Percentiles rank a stretch among this genome's conserved stretches.
phyloP scores from a whole-genome alignment of 2,113 vertebrate species.

The Elachura formosa region DNA sequence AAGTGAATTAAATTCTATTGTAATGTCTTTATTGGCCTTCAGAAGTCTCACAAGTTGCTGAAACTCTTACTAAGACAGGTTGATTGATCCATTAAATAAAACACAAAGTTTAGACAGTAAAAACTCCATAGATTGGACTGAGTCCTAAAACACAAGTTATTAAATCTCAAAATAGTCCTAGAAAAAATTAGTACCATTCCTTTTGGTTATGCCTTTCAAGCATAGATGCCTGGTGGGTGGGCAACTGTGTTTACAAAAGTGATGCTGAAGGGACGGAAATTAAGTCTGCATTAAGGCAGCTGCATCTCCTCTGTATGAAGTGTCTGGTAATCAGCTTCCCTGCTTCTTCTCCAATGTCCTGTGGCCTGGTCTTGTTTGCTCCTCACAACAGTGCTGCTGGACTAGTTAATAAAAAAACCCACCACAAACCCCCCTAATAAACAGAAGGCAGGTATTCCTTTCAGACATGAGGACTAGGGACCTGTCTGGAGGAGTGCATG shows the following conservation, averaged over 20 bases:
- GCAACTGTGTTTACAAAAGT: background rate
- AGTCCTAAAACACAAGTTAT: background rate
- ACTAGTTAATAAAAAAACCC: background rate
- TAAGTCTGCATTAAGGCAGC: background rate
- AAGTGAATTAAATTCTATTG: background rate
- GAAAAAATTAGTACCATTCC: background rate
- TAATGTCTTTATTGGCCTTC: background rate
- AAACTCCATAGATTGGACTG: background rate
- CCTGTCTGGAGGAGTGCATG: background rate
- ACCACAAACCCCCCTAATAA: background rate
- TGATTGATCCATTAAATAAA: background rate
- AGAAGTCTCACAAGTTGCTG: background rate
- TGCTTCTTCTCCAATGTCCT: fast-evolving
- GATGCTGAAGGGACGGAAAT: background rate
- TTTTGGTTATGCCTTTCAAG: background rate
- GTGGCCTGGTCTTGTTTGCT: background rate
- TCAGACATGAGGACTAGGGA: background rate
- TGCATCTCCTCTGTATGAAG: background rate
- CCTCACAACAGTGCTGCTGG: background rate
- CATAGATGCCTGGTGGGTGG: background rate
- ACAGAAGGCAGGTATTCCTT: background rate
- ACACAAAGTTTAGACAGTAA: background rate
- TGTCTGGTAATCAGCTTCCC: background rate
- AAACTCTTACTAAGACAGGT: background rate
- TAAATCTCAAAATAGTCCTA: background rate